Evolutionary conservation across 2,888 invertebrate genomes (phyloP), one percentile per base, ranked within the genome.

Genomic region (Chrysina gloriosa): DNA sequence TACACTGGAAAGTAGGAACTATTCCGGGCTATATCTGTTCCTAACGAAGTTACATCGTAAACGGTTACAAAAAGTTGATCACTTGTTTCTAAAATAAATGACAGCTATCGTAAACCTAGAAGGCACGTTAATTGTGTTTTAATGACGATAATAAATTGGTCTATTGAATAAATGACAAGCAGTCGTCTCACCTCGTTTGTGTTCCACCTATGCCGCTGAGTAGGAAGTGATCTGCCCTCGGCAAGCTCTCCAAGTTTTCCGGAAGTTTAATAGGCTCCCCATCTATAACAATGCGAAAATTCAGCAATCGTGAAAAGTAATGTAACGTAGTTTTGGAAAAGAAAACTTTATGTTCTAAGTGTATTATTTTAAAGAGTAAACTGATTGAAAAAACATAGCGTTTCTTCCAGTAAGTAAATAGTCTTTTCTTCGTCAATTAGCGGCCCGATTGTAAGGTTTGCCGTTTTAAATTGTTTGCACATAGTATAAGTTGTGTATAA

Each of bases 121-220:
- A 39, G 39, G 11, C 29, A 11, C 29, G 54, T 39, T 52, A 65
- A 65, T 42, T 21, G 21, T 42, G 25, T 23, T 42, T 54, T 65
- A 39, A 65, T 42, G 29, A 50, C 25, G 29, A 16, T 23, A 65
- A 52, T 39, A 65, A 65, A 65, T 65, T 54, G 42, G 7, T 54
- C 65, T 65, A 69, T 70, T 63, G 45, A 65, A 70, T 63, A 67
- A 70, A 68, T 56, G 61, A 63, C 39, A 45, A 52, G 50, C 34
- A 68, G 69, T 67, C 63, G 65, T 80, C 88, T 87, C 83, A 97
- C 97, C 94, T 98, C 97, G 89, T 97, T 97, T 83, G 97, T 97
- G 92, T 97, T 97, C 98, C 98, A 98, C 77, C 97, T 92, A 85
- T 97, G 97, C 82, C 97, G 88, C 84, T 96, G 96, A 77, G 92